Evolutionary conservation across 2,113 vertebrate genomes (phyloP), one percentile per base, ranked within the genome.

Genomic region (Psephotus haematonotus): DNA sequence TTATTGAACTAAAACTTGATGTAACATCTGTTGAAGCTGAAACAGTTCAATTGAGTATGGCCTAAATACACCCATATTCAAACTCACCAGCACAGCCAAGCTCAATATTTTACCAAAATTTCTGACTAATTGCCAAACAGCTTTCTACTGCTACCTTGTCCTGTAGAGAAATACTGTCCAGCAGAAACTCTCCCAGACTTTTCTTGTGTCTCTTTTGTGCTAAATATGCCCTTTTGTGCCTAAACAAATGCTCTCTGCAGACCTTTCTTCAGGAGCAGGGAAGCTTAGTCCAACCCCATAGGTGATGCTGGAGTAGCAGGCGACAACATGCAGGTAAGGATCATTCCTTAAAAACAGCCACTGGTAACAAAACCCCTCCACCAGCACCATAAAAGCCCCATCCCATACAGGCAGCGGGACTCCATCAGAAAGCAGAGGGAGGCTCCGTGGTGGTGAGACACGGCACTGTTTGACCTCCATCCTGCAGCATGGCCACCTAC

Each of bases 251-350:
- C 8, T 27, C 41, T 35, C 49, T 46, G 49, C 19, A 69, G 49
- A 68, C 1, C 4, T 27, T 63, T 33, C 37, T n/a, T 16, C 1
- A 1, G 4, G 25, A 82, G 29, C 33, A 60, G 17, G 16, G 27
- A n/a, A 44, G 16, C 37, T 86, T 44, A 13, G 10, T 33, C 15
- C 27, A 65, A 5, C 11, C 18, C 60, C 27, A 25, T 0, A 17
- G 31, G 17, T 20, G 49, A 83, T 65, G n/a, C 60, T 85, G 17
- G 49, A 35, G 15, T 17, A 53, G 16, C 0, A 1, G 10, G 52
- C 0, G 0, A 69, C 19, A 33, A 28, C 10, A 43, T 0, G 4
- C 11, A 69, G 22, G 35, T 37, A 76, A 27, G 0, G 2, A 53
- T 1, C 0, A 1, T 1, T 59, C 31, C 63, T 68, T 49, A 43